Percentiles rank a stretch among this genome's conserved stretches.
These are phyloP conservation scores for Anagrus nilaparvatae DNA, from an alignment of 1,140 invertebrate genomes.

Conservation along the genomic window DNA sequence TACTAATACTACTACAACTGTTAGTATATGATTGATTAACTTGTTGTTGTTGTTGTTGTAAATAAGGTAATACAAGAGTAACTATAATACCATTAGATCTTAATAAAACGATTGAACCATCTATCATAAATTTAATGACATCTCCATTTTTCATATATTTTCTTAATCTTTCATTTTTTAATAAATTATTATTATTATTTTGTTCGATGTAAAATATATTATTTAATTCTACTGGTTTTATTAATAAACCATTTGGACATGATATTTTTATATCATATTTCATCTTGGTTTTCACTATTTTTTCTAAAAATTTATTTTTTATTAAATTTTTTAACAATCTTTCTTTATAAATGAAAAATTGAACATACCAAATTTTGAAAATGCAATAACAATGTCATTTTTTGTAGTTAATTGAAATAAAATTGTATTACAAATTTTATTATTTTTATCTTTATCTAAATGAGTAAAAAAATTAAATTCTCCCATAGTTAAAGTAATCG, in stretches of 20 bases:
- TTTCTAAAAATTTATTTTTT: too few species aligned
- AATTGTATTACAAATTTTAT: too few species aligned
- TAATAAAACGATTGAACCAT: slow-evolving; percentile 23
- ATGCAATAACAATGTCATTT: slow-evolving; percentile 24
- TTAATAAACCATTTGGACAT: slow-evolving; percentile 42
- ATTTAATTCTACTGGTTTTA: slow-evolving; percentile 36
- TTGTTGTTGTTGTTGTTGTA: slow-evolving; percentile 9
- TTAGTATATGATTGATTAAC: background rate
- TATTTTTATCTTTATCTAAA: too few species aligned
- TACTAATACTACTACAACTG: slow-evolving; percentile 7
- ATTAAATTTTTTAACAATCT: too few species aligned
- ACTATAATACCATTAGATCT: slow-evolving; percentile 28
- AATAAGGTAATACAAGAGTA: slow-evolving; percentile 14
- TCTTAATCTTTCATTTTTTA: slow-evolving; percentile 22
- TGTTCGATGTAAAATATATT: slow-evolving; percentile 42
- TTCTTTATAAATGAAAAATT: too few species aligned
- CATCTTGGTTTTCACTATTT: too few species aligned
- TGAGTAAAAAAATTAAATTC: slow-evolving; percentile 13
- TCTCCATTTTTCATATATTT: slow-evolving; percentile 32
- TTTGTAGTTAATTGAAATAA: slow-evolving; percentile 25
- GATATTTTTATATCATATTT: slow-evolving; percentile 35
- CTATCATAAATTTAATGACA: slow-evolving; percentile 25
- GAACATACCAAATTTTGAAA: too few species aligned
- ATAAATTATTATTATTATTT: slow-evolving; percentile 12
- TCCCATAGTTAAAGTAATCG: slow-evolving; percentile 20